Base-by-base conservation (phyloP, 1,140 invertebrate species). In the Epicauta chinensis region DNA sequence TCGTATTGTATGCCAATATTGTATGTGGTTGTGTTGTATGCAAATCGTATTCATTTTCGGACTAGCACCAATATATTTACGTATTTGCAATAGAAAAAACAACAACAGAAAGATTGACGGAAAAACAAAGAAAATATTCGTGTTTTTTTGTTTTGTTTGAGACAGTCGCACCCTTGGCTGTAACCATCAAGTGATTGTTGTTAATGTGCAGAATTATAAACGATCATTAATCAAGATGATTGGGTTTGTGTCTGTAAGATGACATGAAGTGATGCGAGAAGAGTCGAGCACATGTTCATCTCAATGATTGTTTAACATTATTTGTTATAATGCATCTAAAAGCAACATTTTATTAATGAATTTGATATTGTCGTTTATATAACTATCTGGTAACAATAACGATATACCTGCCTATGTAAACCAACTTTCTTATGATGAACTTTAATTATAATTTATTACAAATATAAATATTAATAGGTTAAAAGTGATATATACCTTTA, bases 191-290 rank as follows among this genome's bases (percentile, higher is more conserved):
- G 23, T 23, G 23, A 23, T 23, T 23, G 23, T 23, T 23, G 30
- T 38, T 49, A 49, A 49, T 39, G 36, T 49, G 36, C 31, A 49
- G 47, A 49, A 35, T 53, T 53, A 16, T 37, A 53, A 30, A 46
- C 36, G 36, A 45, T 38, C 51, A 53, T 53, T 53, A 53, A 53
- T 53, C 51, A 53, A 37, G 35, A 29, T 53, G 51, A 53, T 53
- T 53, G 51, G 51, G 42, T 53, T 53, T 53, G 51, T 23, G 23
- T 53, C 51, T 34, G 51, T 23, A 34, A 45, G 41, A 53, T 53
- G 51, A 53, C 51, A 53, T 36, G 51, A 30, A 17, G 37, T 45
- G 51, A 53, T 53, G 51, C 29, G 51, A 53, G 23, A 23, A 34
- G 42, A 53, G 32, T 37, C 41, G 36, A 45, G 51, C 51, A 53